These are phyloP conservation scores for Trinorchestia longiramus DNA, from an alignment of 1,140 invertebrate genomes.

Conservation along the genomic window DNA sequence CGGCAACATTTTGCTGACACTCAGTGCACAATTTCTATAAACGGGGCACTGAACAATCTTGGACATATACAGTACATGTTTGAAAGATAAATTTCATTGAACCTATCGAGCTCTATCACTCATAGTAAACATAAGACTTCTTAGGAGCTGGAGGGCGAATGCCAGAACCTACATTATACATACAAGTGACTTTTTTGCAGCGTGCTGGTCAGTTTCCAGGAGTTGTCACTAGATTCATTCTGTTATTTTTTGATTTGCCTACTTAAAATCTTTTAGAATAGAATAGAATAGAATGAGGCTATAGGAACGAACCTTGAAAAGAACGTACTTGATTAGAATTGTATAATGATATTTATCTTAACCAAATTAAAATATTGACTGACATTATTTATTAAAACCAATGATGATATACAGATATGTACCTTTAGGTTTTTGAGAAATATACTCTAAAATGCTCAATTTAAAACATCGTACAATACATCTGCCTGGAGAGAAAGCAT, in stretches of 20 bases:
- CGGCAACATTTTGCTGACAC: no score
- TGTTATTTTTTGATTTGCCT: neutral
- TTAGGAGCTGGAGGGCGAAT: neutral
- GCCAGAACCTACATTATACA: neutral
- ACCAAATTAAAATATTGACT: no score
- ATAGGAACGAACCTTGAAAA: neutral
- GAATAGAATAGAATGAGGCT: neutral
- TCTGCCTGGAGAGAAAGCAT: neutral
- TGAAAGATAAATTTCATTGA: neutral
- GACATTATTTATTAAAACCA: no score
- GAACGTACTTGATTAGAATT: neutral
- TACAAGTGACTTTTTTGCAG: neutral
- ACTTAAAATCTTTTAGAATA: neutral
- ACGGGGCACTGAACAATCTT: no score
- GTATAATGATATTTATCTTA: neutral
- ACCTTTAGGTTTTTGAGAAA: no score
- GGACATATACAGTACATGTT: neutral
- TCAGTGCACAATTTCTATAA: no score
- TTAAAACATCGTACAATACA: neutral
- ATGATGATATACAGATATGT: no score
- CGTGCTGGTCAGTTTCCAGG: neutral
- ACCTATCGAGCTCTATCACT: neutral
- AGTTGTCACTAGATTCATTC: neutral
- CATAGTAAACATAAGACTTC: neutral
- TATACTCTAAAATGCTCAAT: no score